A percentile compares a stretch with the other conserved stretches of the same genome.
These are phyloP conservation scores for Drosophila nr. perissopoda DNA, from an alignment of 2,888 invertebrate species.

Conservation along the genomic window DNA sequence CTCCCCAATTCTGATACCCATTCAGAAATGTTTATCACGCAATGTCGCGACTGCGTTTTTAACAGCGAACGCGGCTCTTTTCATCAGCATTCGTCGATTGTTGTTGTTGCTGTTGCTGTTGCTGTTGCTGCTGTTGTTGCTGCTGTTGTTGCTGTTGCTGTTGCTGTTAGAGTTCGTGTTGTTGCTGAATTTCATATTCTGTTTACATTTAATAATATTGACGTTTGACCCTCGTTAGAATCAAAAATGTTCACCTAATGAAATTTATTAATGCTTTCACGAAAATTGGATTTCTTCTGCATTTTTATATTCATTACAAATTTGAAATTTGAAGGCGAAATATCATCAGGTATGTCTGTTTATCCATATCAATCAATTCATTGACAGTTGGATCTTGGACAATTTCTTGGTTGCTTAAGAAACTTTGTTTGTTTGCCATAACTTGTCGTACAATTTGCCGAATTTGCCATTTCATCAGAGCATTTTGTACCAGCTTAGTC, in stretches of 20 bases:
- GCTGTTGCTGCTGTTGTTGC: slow-evolving; percentile 20
- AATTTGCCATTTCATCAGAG: too few relatives aligned
- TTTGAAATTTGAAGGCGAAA: not conserved
- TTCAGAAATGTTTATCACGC: slow-evolving; percentile 80
- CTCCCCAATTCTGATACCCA: slow-evolving; percentile 41
- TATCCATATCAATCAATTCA: not conserved
- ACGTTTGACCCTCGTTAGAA: slow-evolving; percentile 79
- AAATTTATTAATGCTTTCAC: slow-evolving; percentile 46
- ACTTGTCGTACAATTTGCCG: not conserved
- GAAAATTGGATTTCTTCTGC: slow-evolving; percentile 20
- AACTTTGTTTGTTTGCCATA: not conserved
- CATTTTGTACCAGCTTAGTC: not conserved
- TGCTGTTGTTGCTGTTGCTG: slow-evolving; percentile 16
- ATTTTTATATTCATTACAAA: not conserved
- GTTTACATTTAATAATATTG: slow-evolving; percentile 73
- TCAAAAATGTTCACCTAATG: slow-evolving; percentile 24
- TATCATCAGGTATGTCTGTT: not conserved
- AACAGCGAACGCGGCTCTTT: slow-evolving; percentile 65
- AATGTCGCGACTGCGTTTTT: slow-evolving; percentile 71
- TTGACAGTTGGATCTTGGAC: not conserved
- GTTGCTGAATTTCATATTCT: slow-evolving; percentile 28
- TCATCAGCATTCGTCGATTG: slow-evolving; percentile 53
- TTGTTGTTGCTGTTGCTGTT: slow-evolving; percentile 35
- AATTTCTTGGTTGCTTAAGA: not conserved
- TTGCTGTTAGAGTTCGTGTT: slow-evolving; percentile 26